These are phyloP conservation scores for Tupiocoris notatus DNA, from an alignment of 2,888 invertebrate species.

Conservation along the genomic window DNA sequence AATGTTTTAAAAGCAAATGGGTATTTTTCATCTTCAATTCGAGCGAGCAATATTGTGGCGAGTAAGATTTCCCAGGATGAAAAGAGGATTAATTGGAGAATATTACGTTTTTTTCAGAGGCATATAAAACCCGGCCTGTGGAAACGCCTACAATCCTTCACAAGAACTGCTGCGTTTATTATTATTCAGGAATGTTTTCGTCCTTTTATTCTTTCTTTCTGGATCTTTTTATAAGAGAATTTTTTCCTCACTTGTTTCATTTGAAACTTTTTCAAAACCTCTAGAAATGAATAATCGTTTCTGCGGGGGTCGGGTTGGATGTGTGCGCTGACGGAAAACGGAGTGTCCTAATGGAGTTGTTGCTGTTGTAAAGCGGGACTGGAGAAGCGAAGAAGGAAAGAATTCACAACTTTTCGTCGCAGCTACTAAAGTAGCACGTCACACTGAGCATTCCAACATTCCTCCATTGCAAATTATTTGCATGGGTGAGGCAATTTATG, in stretches of 20 bases:
- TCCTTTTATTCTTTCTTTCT: not conserved
- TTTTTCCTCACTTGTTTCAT: too few species aligned
- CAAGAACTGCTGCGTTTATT: slow-evolving; percentile 4
- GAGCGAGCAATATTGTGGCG: not conserved
- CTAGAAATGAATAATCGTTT: slow-evolving; percentile 17
- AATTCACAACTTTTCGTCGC: too few species aligned
- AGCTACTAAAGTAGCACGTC: too few species aligned
- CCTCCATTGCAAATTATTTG: too few species aligned
- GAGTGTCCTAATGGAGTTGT: slow-evolving; percentile 24
- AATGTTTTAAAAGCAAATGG: slow-evolving; percentile 18
- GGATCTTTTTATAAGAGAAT: not conserved
- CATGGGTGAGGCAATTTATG: too few species aligned
- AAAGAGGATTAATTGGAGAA: slow-evolving; percentile 29
- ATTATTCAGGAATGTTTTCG: slow-evolving; percentile 23
- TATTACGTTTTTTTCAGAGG: slow-evolving; percentile 10
- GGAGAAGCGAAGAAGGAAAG: too few species aligned
- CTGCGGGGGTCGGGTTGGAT: not conserved
- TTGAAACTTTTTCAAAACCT: slow-evolving; percentile 9
- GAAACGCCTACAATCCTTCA: slow-evolving; percentile 21
- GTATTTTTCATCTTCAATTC: not conserved
- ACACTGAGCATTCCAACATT: too few species aligned
- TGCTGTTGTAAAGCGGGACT: not conserved
- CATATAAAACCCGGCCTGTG: not conserved
- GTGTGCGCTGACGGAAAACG: not conserved
- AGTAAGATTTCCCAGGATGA: slow-evolving; percentile 10